These are phyloP conservation scores for Conus betulinus DNA, from an alignment of 1,140 invertebrate genomes.

Conservation along the genomic window DNA sequence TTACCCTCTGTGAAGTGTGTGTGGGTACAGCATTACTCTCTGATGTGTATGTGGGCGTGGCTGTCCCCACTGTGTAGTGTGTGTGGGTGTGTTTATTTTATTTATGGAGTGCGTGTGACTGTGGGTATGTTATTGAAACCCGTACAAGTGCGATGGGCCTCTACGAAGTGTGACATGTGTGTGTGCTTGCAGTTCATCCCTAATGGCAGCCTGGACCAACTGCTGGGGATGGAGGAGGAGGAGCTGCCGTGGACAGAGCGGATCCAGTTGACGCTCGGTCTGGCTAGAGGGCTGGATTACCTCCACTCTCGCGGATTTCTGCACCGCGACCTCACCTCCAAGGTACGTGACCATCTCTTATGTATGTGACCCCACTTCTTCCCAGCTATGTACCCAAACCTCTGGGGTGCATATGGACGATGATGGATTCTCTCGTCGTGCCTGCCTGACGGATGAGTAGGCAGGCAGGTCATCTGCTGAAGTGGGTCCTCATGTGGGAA, in stretches of 20 bases:
- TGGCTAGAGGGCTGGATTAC: conserved; percentile 92
- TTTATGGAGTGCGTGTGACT: background rate
- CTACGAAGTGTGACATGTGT: background rate
- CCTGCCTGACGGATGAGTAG: too few relatives aligned
- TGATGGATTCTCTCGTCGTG: too few relatives aligned
- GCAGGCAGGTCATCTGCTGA: too few relatives aligned
- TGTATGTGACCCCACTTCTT: too few relatives aligned
- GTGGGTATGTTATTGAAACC: too few relatives aligned
- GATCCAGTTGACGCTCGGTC: conserved; percentile 90
- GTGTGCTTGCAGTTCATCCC: conserved; percentile 87
- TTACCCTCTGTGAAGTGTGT: background rate
- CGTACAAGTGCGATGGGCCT: background rate
- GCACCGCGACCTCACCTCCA: conserved; percentile 96
- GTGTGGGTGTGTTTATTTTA: background rate
- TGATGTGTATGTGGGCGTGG: too few relatives aligned
- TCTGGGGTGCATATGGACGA: too few relatives aligned
- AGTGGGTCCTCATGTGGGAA: too few relatives aligned
- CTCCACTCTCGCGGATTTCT: conserved; percentile 93
- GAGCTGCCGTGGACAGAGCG: conserved; percentile 88
- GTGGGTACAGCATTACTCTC: background rate
- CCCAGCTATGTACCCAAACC: too few relatives aligned
- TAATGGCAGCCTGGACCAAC: conserved; percentile 93
- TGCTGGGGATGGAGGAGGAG: conserved; percentile 87
- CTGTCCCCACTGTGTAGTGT: background rate
- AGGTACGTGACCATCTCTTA: conserved; percentile 78